Evolutionary conservation across 2,888 invertebrate genomes (phyloP).

Genomic region (Zelleria hepariella): DNA sequence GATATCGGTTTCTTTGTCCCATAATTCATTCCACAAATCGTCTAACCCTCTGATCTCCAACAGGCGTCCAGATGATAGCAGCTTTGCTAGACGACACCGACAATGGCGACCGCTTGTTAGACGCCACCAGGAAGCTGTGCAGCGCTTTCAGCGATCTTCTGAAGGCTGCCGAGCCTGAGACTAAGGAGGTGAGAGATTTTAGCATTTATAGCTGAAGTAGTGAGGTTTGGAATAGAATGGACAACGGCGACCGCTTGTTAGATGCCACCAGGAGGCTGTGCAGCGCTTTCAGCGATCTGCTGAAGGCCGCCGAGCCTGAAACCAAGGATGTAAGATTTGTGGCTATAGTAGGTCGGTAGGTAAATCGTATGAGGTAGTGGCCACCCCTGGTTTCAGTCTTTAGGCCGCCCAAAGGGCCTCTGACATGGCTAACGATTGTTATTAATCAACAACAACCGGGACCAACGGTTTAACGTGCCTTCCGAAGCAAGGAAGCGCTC

Average conservation of each 20-base stretch:
- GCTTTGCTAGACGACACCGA: conserved; percentile 91
- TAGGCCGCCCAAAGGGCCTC: no score
- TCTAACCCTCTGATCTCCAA: not conserved
- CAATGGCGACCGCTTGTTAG: conserved; percentile 87
- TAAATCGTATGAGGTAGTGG: no score
- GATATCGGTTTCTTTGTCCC: no score
- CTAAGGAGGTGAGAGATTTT: conserved; percentile 84
- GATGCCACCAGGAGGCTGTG: conserved; percentile 95
- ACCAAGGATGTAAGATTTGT: conserved; percentile 85
- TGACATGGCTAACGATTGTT: no score
- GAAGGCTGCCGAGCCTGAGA: conserved; percentile 95
- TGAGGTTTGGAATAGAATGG: conserved; percentile 34
- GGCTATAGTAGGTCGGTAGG: no score
- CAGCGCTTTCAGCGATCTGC: conserved; percentile 92
- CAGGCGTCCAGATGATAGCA: conserved; percentile 90
- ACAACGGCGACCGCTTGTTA: conserved; percentile 86
- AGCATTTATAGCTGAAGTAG: no score
- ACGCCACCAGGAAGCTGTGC: conserved; percentile 93
- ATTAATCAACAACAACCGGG: no score
- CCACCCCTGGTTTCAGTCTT: no score
- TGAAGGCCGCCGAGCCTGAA: conserved; percentile 96
- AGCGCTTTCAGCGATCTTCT: conserved; percentile 95
- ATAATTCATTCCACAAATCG: no score
- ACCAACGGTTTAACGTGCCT: no score
- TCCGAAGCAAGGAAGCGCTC: no score